These are phyloP conservation scores for Forbesichthys papilliferus DNA, from an alignment of 2,113 vertebrate genomes.

Conservation along the genomic window DNA sequence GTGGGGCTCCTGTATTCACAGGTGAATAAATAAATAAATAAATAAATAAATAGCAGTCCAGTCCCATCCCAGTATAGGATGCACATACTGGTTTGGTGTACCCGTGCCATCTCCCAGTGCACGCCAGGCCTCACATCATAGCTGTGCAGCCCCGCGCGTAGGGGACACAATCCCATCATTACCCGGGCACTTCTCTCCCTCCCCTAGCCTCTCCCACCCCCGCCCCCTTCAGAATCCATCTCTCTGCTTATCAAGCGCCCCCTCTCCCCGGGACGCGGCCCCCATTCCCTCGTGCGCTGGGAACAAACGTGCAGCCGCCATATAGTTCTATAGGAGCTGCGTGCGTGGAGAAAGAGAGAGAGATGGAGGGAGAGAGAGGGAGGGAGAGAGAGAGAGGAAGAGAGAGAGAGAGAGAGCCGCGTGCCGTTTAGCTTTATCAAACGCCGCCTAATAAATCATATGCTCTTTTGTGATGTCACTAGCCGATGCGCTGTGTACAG, in stretches of 20 bases:
- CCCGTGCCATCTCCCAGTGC: background rate
- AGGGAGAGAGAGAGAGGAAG: too few species aligned
- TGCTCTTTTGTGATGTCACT: constrained; percentile 95
- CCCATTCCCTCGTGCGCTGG: too few species aligned
- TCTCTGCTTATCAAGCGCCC: constrained; percentile 27
- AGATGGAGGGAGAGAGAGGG: too few species aligned
- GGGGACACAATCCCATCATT: constrained; percentile 26
- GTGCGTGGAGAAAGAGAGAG: too few species aligned
- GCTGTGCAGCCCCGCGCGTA: constrained; percentile 9
- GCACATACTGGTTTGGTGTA: constrained; percentile 3
- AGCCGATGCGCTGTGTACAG: constrained; percentile 85
- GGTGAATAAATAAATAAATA: background rate
- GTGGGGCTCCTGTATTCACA: constrained; percentile 25
- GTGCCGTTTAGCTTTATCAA: constrained; percentile 89
- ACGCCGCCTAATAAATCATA: constrained; percentile 97
- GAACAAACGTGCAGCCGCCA: too few species aligned
- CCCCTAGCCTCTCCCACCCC: background rate
- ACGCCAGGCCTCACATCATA: background rate
- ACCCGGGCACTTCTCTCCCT: constrained; percentile 32
- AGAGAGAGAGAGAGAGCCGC: constrained; percentile 61
- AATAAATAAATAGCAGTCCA: background rate
- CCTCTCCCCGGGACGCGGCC: too few species aligned
- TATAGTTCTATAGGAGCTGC: too few species aligned
- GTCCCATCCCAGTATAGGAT: background rate
- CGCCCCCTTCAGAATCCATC: constrained; percentile 57